Conservation (phyloP, 2,113 vertebrate genomes). For the Antechinus stuartii region DNA sequence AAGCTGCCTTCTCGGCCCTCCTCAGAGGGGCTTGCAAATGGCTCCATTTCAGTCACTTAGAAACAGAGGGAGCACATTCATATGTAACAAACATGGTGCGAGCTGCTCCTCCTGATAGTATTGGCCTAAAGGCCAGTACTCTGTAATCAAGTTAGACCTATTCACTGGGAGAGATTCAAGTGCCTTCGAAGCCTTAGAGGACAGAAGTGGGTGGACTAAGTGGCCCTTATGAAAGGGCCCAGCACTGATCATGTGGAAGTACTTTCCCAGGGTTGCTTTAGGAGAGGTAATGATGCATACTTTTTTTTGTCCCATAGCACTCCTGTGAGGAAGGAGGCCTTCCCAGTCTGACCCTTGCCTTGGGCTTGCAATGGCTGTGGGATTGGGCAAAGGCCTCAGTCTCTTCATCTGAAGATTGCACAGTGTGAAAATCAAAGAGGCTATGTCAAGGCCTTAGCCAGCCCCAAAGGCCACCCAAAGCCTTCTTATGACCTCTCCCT, state of each 20-base stretch:
- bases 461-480: background rate
- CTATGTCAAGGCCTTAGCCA: background rate
- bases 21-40: background rate
- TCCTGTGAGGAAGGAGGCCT: background rate
- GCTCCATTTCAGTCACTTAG: background rate
- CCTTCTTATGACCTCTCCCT: background rate
- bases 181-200: background rate
- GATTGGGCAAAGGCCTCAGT: background rate
- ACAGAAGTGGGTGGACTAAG: background rate
- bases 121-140: background rate
- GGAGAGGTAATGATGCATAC: background rate
- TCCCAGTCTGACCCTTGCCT: background rate
- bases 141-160: background rate
- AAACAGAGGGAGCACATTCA: background rate
- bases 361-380: background rate
- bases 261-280: background rate
- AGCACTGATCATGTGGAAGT: background rate
- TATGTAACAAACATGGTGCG: background rate
- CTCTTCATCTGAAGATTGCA: background rate
- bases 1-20: background rate
- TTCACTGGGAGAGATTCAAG: background rate
- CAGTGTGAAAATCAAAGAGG: background rate
- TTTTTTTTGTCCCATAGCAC: background rate
- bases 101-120: background rate
- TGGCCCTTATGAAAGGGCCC: background rate